Conservation (phyloP, 2,113 vertebrate species). For the Elephas maximus region DNA sequence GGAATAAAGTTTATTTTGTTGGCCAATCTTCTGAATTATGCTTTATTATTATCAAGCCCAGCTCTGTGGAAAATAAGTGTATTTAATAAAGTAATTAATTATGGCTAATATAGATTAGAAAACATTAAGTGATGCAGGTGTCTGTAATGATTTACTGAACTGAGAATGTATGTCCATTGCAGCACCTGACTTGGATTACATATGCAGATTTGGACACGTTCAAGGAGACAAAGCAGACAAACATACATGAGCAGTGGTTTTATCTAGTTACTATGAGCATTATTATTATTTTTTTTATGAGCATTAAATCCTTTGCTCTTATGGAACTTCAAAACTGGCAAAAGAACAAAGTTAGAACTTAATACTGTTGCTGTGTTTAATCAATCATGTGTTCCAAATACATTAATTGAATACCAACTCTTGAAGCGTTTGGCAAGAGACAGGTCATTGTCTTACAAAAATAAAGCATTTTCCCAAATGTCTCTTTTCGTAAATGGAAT, state of each 20-base stretch:
- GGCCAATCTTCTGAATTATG: background rate
- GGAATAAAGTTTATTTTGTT: slow-evolving; percentile 59
- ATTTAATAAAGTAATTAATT: slow-evolving; percentile 1
- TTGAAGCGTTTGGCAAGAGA: slow-evolving; percentile 69
- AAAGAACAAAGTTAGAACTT: slow-evolving; percentile 81
- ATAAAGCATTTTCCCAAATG: slow-evolving; percentile 61
- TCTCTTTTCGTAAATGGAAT: slow-evolving; percentile 50
- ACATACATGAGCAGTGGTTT: slow-evolving; percentile 56
- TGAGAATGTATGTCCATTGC: background rate
- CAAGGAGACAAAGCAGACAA: slow-evolving; percentile 59
- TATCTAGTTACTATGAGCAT: slow-evolving; percentile 73
- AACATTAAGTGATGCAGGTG: background rate
- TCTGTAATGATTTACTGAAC: background rate
- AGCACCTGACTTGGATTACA: background rate
- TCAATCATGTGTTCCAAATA: slow-evolving; percentile 77
- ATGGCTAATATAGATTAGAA: slow-evolving; percentile 23
- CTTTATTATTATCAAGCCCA: slow-evolving; percentile 42
- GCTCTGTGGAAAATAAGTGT: slow-evolving; percentile 28
- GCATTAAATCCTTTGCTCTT: slow-evolving; percentile 69
- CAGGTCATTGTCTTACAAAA: slow-evolving; percentile 65
- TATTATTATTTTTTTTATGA: slow-evolving; percentile 26
- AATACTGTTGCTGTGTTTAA: slow-evolving; percentile 80
- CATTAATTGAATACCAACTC: slow-evolving; percentile 79
- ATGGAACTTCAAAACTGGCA: slow-evolving; percentile 77
- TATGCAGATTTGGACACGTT: slow-evolving; percentile 42